Evolutionary conservation across 2,113 vertebrate species (phyloP).

Genomic region (Larimichthys polyactis): DNA sequence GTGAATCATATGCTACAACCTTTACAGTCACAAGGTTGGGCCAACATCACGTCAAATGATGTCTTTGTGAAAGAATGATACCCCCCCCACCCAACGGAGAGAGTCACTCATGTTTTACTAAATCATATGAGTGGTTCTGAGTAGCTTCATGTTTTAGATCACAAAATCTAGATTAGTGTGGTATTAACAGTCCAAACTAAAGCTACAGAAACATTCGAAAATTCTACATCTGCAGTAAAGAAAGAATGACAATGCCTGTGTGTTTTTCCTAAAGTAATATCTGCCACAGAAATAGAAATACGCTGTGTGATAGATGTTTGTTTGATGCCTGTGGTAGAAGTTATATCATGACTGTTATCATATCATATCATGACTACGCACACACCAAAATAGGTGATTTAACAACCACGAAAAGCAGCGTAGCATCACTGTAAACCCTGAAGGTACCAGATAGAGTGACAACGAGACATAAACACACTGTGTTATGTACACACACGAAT

Average conservation of each 20-base stretch:
- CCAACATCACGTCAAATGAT: background rate
- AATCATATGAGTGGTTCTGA: background rate
- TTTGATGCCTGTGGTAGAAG: background rate
- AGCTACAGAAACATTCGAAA: background rate
- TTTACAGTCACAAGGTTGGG: background rate
- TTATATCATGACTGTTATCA: background rate
- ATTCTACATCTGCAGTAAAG: background rate
- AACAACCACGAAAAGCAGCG: slow-evolving; percentile 5
- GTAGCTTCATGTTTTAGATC: background rate
- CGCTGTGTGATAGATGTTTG: background rate
- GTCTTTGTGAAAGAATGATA: background rate
- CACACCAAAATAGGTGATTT: background rate
- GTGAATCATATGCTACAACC: background rate
- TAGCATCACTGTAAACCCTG: slow-evolving; percentile 7
- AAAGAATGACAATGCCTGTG: background rate
- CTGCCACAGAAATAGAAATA: background rate
- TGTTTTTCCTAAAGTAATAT: background rate
- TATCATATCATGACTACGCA: background rate
- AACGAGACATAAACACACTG: background rate
- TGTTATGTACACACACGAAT: background rate
- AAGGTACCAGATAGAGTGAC: slow-evolving; percentile 11
- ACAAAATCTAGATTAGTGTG: background rate
- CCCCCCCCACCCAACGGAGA: background rate
- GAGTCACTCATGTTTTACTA: background rate
- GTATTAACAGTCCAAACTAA: background rate